A percentile compares a stretch with the other conserved stretches of the same genome.
phyloP scores from a whole-genome alignment of 2,888 invertebrate genomes.

The Acheta domesticus region DNA sequence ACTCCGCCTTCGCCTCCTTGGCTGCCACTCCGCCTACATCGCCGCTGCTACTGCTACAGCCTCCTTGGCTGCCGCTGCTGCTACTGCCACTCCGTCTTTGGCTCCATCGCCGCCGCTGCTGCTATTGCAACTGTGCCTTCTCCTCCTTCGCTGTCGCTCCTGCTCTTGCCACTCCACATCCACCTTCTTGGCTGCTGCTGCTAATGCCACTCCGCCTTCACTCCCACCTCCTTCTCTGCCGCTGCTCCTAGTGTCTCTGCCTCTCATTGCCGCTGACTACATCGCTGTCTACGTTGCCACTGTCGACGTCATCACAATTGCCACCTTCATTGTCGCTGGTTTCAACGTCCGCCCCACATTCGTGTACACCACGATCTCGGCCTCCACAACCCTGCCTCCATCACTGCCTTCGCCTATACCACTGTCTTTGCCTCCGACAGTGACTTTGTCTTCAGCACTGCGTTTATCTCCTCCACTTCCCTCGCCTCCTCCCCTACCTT shows the following conservation, averaged over 20 bases:
- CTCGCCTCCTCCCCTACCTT: too few species aligned
- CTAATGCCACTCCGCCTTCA: neutral
- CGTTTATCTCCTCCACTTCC: too few species aligned
- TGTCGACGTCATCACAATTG: neutral
- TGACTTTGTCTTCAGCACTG: too few species aligned
- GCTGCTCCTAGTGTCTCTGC: neutral
- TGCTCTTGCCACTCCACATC: neutral
- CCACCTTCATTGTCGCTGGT: neutral
- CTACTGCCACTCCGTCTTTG: neutral
- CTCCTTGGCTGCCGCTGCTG: neutral
- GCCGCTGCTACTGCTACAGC: too few species aligned
- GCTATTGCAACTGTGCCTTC: neutral
- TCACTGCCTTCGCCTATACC: too few species aligned
- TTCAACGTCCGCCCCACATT: neutral
- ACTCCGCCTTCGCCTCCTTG: too few species aligned
- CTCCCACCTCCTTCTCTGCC: neutral
- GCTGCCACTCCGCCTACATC: too few species aligned
- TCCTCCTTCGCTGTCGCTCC: neutral
- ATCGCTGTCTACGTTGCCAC: neutral
- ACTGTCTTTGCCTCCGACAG: too few species aligned
- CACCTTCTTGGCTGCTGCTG: neutral
- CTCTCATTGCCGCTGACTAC: neutral
- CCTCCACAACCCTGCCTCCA: too few species aligned
- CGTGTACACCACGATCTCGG: neutral
- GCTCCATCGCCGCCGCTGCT: neutral